Conservation (phyloP, 2,113 vertebrate species). For the Brachyhypopomus occidentalis region DNA sequence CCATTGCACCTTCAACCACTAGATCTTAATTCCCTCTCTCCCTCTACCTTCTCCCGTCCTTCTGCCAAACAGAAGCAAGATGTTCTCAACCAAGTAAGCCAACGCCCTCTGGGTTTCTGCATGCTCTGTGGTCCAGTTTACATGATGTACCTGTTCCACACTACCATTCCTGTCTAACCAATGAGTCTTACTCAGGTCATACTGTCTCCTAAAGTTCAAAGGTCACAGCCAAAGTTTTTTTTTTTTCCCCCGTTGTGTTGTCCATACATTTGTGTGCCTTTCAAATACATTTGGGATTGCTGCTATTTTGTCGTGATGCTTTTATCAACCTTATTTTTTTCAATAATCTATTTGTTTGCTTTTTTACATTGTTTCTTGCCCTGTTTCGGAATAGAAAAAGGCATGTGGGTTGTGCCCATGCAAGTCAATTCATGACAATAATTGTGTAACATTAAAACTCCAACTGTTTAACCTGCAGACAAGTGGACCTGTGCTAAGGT, state of each 20-base stretch:
- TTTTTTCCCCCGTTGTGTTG: background rate
- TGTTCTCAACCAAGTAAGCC: slow-evolving; percentile 84
- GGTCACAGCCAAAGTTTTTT: slow-evolving; percentile 44
- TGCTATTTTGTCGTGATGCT: slow-evolving; percentile 2
- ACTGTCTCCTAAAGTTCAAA: slow-evolving; percentile 40
- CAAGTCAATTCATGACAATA: background rate
- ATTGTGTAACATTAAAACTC: background rate
- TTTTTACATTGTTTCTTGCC: background rate
- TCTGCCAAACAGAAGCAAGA: slow-evolving; percentile 79
- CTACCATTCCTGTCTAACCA: slow-evolving; percentile 45
- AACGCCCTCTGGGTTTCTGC: slow-evolving; percentile 64
- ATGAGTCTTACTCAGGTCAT: slow-evolving; percentile 44
- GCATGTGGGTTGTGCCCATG: background rate
- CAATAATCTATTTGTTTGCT: background rate
- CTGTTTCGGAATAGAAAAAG: background rate
- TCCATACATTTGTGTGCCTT: slow-evolving; percentile 43
- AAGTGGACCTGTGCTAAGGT: background rate
- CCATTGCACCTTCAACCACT: slow-evolving; percentile 16
- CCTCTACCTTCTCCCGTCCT: slow-evolving; percentile 51
- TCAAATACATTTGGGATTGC: slow-evolving; percentile 9
- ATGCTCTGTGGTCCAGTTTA: slow-evolving; percentile 73
- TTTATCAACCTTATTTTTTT: slow-evolving; percentile 14
- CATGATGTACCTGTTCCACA: slow-evolving; percentile 47
- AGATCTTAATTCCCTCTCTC: slow-evolving; percentile 48
- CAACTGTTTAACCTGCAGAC: background rate